Base-by-base conservation (phyloP, 2,888 invertebrate species). In the Asteroscopus sphinx region DNA sequence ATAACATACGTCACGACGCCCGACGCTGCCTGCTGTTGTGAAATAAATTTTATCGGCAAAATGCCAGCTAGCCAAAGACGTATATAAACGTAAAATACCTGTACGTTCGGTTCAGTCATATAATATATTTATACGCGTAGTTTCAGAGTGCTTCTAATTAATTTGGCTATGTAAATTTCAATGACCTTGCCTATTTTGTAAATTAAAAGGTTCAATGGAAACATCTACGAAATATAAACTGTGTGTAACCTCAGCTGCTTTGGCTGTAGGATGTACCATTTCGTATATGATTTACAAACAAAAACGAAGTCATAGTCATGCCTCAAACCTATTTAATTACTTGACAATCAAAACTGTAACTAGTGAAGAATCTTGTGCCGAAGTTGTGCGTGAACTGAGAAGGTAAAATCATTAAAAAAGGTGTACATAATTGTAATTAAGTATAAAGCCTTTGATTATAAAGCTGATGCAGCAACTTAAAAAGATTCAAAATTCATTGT, bases 271-370 rank as follows among this genome's bases (percentile, higher is more conserved):
- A 7, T 80, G 83, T 67, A 84, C 79, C n/a, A 44, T 81, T 39
- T 65, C 81, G 1, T 89, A 86, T 58, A 62, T 79, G 9, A 37
- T 80, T 67, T 67, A 76, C 4, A 85, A 77, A 60, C 68, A 63
- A 30, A 87, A 73, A 58, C 61, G 54, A 28, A 69, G 61, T 53
- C 32, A 46, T 1, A 67, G 58, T 7, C 75, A 81, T 59, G 87
- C 89, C 30, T 56, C 42, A 1, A 82, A 87, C 17, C 82, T 80
- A n/a, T 82, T 91, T 35, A 68, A 84, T 15, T 83, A 92, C 54
- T 76, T 92, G 49, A 76, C 64, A 42, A 86, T 92, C 21, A 79
- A 80, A 65, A 83, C 73, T 26, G 84, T 91, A 3, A 81, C 77
- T 8, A 82, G 72, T 15, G 82, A 84, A 67, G 68, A 78, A n/a